Evolutionary conservation across 2,113 vertebrate species (phyloP).

Genomic region (human): GRCh38 chr5:96873001-96873500

Average conservation of each 20-base stretch:
- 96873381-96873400: not conserved
- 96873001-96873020: too few relatives aligned
- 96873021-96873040: too few relatives aligned
- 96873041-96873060: too few relatives aligned
- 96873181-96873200: not conserved
- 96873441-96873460: not conserved
- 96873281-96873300: not conserved
- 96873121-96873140: too few relatives aligned
- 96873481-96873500: not conserved
- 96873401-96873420: not conserved
- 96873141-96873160: too few relatives aligned
- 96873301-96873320: rapidly evolving
- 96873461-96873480: not conserved
- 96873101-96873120: too few relatives aligned
- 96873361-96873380: not conserved
- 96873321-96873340: not conserved
- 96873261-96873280: not conserved
- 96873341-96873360: not conserved
- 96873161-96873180: too few relatives aligned
- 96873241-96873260: not conserved
- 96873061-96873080: too few relatives aligned
- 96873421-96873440: not conserved
- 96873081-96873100: too few relatives aligned
- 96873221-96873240: not conserved
- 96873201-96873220: not conserved